Evolutionary conservation across 2,113 vertebrate genomes (phyloP).

Genomic region (Falco punctatus): DNA sequence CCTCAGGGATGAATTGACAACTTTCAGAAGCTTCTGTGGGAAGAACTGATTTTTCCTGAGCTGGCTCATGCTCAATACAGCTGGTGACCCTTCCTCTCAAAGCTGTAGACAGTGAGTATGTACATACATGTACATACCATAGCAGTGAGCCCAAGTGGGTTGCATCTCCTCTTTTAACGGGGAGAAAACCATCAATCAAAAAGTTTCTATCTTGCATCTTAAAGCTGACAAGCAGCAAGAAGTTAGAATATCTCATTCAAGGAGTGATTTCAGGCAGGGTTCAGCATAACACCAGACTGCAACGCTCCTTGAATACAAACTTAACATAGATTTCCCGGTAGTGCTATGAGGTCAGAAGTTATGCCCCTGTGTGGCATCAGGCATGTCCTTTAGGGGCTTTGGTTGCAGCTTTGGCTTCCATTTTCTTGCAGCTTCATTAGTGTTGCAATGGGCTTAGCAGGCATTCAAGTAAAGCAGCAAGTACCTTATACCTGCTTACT

Average conservation of each 20-base stretch:
- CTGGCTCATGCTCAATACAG: neutral
- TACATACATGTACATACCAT: neutral
- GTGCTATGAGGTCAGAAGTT: neutral
- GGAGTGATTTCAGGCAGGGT: neutral
- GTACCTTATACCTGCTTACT: neutral
- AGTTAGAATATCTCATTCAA: neutral
- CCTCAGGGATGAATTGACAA: neutral
- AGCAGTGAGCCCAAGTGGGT: neutral
- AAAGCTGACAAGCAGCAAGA: neutral
- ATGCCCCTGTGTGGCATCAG: neutral
- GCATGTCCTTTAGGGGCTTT: neutral
- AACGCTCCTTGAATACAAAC: neutral
- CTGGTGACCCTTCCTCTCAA: neutral
- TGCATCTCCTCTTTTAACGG: neutral
- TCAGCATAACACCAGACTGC: neutral
- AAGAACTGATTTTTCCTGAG: neutral
- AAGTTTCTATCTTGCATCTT: neutral
- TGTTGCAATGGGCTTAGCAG: neutral
- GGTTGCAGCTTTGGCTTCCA: neutral
- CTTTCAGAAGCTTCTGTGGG: neutral
- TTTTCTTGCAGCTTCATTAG: neutral
- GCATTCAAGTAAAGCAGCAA: neutral
- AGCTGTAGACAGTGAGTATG: neutral
- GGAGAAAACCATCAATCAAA: neutral
- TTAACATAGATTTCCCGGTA: neutral